Conservation (phyloP, 2,113 vertebrate species). For the Dasypus novemcinctus region DNA sequence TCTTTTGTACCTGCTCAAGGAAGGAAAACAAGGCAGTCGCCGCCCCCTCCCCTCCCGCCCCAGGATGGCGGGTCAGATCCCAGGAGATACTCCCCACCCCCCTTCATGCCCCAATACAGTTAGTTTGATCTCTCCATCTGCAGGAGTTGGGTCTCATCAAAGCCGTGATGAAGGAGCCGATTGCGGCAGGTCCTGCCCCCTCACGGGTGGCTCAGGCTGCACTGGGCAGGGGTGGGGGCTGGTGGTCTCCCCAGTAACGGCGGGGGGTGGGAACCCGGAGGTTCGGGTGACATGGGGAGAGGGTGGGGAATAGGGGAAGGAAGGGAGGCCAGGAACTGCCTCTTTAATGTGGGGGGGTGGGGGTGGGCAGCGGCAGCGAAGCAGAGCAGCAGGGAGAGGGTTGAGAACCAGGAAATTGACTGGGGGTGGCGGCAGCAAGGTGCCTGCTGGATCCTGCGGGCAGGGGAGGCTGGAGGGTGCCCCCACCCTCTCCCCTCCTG, state of each 20-base stretch:
- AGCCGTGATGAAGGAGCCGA: constrained; percentile 74
- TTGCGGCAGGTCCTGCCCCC: constrained; percentile 56
- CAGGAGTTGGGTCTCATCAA: constrained; percentile 81
- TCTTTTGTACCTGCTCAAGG: constrained; percentile 81
- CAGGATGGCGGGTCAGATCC: constrained; percentile 80
- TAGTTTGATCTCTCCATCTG: constrained; percentile 79
- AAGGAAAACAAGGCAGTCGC: constrained; percentile 81
- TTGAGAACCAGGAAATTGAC: constrained; percentile 33
- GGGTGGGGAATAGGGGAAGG: neutral
- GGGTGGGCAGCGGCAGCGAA: neutral
- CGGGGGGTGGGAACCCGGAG: neutral
- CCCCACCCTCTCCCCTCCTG: neutral
- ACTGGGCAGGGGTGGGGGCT: neutral
- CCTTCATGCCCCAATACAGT: constrained; percentile 75
- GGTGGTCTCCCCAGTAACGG: neutral
- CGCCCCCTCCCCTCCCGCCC: constrained; percentile 72
- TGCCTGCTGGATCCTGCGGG: neutral
- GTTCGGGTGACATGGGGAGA: neutral
- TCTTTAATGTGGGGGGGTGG: neutral
- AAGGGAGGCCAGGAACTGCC: fast-evolving
- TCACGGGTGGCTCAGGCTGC: constrained; percentile 61
- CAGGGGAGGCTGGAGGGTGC: neutral
- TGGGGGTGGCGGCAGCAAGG: neutral
- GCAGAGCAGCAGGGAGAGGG: neutral
- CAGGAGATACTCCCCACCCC: constrained; percentile 69